These are phyloP conservation scores for Antidorcas marsupialis DNA, from an alignment of 2,113 vertebrate genomes.

Conservation along the genomic window DNA sequence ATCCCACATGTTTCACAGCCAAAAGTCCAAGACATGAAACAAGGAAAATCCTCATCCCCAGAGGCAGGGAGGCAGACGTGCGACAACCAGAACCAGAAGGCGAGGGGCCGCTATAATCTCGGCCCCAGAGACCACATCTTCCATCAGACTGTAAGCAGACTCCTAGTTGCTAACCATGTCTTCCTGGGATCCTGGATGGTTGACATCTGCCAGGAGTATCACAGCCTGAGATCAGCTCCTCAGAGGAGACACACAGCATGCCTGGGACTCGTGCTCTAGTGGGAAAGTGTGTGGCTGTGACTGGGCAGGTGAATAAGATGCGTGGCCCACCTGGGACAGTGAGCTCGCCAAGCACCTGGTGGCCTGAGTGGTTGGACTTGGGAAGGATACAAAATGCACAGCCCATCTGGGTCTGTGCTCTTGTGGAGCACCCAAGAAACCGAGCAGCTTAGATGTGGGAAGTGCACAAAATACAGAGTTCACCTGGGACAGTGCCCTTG, in stretches of 20 bases:
- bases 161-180: background rate
- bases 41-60: background rate
- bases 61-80: background rate
- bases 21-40: background rate
- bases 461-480: background rate
- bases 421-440: background rate
- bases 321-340: background rate
- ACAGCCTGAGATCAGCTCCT: background rate
- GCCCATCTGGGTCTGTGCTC: background rate
- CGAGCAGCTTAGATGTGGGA: background rate
- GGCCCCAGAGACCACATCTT: background rate
- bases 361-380: background rate
- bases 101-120: background rate
- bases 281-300: background rate
- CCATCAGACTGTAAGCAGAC: background rate
- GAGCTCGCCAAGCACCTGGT: background rate
- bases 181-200: background rate
- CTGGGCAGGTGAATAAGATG: background rate
- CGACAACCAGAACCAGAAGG: background rate
- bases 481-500: background rate
- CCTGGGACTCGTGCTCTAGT: background rate
- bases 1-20: background rate
- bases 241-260: background rate
- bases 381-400: background rate
- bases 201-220: background rate